A percentile compares a stretch with the other conserved stretches of the same genome.
phyloP scores from a whole-genome alignment of 2,113 vertebrate genomes.

The Stercorarius parasiticus region DNA sequence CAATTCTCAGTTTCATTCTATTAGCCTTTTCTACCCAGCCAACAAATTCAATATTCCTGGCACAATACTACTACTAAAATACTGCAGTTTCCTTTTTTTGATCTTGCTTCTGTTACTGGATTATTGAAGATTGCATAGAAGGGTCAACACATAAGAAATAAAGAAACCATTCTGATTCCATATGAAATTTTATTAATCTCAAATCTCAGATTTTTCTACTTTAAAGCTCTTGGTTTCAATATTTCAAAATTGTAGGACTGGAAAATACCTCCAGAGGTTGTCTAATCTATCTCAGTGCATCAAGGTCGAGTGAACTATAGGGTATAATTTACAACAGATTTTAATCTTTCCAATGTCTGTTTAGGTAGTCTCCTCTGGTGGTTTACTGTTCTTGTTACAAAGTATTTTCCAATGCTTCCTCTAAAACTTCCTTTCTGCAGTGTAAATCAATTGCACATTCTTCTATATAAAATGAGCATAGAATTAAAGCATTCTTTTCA shows the following conservation, averaged over 20 bases:
- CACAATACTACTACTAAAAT: not conserved
- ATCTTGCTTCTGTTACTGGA: not conserved
- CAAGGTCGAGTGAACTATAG: fast-evolving
- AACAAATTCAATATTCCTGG: constrained; percentile 15
- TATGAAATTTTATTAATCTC: not conserved
- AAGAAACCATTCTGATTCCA: constrained; percentile 20
- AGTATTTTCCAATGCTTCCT: not conserved
- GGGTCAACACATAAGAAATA: not conserved
- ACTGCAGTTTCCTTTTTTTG: not conserved
- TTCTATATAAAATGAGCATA: not conserved
- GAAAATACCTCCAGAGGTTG: not conserved
- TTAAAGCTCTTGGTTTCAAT: not conserved
- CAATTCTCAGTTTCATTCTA: not conserved
- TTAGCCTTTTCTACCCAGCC: not conserved
- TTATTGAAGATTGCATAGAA: not conserved
- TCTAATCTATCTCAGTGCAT: not conserved
- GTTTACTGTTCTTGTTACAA: not conserved
- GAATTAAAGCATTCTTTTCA: not conserved
- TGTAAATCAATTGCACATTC: not conserved
- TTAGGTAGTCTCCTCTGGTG: not conserved
- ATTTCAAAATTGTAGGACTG: not conserved
- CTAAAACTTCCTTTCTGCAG: not conserved
- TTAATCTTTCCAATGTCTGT: not conserved
- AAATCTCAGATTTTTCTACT: constrained; percentile 47
- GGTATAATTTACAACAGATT: not conserved